Evolutionary conservation across 2,888 invertebrate genomes (phyloP), one percentile per base, ranked within the genome.

Genomic region (Cerceris rybyensis): DNA sequence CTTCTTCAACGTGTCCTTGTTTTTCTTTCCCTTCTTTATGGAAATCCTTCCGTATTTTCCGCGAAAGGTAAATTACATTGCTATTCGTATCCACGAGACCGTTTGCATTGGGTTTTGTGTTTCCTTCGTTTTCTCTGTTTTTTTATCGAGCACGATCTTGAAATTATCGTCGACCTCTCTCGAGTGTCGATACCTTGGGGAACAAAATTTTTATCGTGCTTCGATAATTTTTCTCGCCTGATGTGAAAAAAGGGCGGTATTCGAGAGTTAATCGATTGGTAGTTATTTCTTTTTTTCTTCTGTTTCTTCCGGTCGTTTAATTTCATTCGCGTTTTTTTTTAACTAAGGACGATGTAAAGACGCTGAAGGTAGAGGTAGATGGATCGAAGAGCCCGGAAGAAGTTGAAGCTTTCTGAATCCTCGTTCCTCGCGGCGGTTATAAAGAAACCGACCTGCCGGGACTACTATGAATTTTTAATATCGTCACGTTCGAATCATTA

Each of bases 401-500:
- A 72, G 72, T 17, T 13, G 75, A 58, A 72, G 67, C 72, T 68
- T 68, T 64, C 49, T 73, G 68, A 72, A 76, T 76, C 59, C 76
- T 9, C 64, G 57, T 72, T 60, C 61, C 67, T 57, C 58, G 54
- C 28, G 28, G 5, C 13, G 17, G 42, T 42, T 49, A 59, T 67
- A 64, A 70, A 64, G 52, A 59, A 43, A 60, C 52, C 80, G 67
- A 52, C 55, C 39, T 43, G 70, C 64, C 66, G 63, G 66, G 81
- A 73, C 73, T 65, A 74, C 70, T 63, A 75, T 80, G 80, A 82
- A 81, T 79, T 74, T 76, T 77, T 72, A 84, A 85, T 86, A 86
- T 79, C 65, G 81, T 86, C 85, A 85, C 86, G 85, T 84, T 28
- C 75, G 60, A 82, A 81, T 83, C 85, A 86, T 85, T 86, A 85